Conservation (phyloP, 2,797 vertebrate genomes). For the Rhynchonycteris naso region DNA sequence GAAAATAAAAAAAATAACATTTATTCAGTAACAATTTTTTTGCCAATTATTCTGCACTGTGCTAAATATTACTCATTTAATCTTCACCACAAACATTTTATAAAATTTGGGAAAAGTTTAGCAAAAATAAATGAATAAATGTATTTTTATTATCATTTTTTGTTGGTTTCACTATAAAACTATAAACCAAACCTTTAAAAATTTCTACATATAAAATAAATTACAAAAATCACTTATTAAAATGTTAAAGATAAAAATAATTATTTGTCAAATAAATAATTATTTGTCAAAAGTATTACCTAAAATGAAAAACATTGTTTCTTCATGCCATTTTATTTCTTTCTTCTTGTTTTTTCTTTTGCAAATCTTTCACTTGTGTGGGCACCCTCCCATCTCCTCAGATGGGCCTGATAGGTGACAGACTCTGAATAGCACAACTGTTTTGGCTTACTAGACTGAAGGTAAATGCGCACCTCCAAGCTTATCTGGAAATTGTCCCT, state of each 20-base stretch:
- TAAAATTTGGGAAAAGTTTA: neutral
- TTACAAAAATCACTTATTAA: neutral
- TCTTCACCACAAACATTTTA: neutral
- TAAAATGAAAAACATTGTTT: neutral
- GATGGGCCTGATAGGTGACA: neutral
- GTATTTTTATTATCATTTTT: neutral
- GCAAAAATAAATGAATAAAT: neutral
- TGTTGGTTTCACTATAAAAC: neutral
- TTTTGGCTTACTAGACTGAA: neutral
- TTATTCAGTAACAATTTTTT: neutral
- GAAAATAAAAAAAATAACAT: constrained; percentile 32
- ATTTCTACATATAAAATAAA: neutral
- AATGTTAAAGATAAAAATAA: neutral
- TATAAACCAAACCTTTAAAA: neutral
- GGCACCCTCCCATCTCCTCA: fast-evolving
- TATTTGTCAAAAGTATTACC: neutral
- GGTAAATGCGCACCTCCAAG: neutral
- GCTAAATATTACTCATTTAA: constrained; percentile 15
- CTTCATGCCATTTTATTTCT: neutral
- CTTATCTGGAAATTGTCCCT: neutral
- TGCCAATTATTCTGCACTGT: neutral
- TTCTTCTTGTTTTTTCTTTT: neutral
- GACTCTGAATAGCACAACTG: neutral
- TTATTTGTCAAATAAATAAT: neutral
- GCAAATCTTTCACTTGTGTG: neutral